phyloP scores from a whole-genome alignment of 2,113 vertebrate genomes.

The Bubalus kerabau region DNA sequence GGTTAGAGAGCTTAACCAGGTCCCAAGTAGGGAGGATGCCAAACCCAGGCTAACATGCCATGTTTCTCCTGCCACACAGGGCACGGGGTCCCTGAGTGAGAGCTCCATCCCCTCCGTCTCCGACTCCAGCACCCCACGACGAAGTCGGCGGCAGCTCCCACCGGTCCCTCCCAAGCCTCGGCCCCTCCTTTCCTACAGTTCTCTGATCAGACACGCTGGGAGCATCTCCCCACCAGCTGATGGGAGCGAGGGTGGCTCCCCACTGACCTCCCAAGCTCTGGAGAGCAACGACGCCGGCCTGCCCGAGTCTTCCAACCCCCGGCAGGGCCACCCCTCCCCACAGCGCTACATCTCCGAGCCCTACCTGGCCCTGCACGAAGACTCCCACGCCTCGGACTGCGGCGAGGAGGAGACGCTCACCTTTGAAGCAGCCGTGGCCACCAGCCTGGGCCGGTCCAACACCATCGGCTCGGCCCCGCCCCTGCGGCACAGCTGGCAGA shows the following conservation, averaged over 20 bases:
- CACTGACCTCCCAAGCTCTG: slow-evolving; percentile 72
- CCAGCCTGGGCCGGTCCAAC: slow-evolving; percentile 92
- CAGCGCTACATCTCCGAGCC: slow-evolving; percentile 97
- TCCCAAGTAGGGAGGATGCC: neutral
- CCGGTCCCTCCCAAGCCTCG: slow-evolving; percentile 93
- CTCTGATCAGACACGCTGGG: slow-evolving; percentile 84
- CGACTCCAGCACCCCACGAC: slow-evolving; percentile 89
- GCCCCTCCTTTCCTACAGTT: slow-evolving; percentile 94
- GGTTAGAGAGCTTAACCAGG: neutral
- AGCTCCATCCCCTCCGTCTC: slow-evolving; percentile 89
- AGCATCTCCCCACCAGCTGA: slow-evolving; percentile 77
- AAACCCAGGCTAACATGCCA: neutral
- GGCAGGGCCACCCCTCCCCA: slow-evolving; percentile 84
- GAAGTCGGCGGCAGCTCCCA: slow-evolving; percentile 93
- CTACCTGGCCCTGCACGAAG: slow-evolving; percentile 91
- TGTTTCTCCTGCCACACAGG: slow-evolving; percentile 75
- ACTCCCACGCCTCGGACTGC: slow-evolving; percentile 85
- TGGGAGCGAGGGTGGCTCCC: slow-evolving; percentile 77
- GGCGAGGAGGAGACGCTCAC: slow-evolving; percentile 93
- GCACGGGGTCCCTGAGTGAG: slow-evolving; percentile 83
- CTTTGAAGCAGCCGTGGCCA: slow-evolving; percentile 94
- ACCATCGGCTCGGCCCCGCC: slow-evolving; percentile 93
- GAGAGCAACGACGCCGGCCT: slow-evolving; percentile 70
- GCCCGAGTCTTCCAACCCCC: slow-evolving; percentile 79
- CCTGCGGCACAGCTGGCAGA: slow-evolving; percentile 94